phyloP scores from a whole-genome alignment of 2,797 vertebrate genomes.

The Rhinogobio ventralis region DNA sequence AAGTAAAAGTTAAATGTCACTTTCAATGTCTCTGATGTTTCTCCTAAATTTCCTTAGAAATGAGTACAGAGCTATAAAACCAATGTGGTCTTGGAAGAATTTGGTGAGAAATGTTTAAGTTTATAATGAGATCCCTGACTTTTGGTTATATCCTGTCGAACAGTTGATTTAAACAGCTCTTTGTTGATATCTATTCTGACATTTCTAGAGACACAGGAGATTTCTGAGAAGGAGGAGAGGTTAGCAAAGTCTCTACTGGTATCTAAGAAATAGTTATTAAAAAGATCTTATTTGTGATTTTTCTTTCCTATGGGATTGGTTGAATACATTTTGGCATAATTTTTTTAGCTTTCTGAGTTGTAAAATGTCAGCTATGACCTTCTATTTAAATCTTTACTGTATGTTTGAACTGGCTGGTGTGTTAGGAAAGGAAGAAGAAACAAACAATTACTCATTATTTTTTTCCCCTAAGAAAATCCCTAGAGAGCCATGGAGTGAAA shows the following conservation, averaged over 20 bases:
- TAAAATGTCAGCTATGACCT: neutral
- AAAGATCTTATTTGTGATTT: neutral
- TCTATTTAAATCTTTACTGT: constrained; percentile 9
- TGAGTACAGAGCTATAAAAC: neutral
- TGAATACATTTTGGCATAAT: neutral
- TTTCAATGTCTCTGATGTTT: too few species aligned
- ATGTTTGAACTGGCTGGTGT: constrained; percentile 1
- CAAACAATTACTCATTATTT: constrained; percentile 27
- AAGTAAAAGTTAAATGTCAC: neutral
- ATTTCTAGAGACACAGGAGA: neutral
- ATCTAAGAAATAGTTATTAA: neutral
- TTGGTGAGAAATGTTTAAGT: neutral
- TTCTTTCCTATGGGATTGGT: neutral
- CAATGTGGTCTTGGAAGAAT: neutral
- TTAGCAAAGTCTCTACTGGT: neutral
- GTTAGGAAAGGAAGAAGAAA: neutral
- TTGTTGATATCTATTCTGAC: neutral
- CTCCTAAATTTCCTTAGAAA: neutral
- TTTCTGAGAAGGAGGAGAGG: neutral
- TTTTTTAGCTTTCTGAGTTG: neutral
- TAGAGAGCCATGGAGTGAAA: constrained; percentile 3
- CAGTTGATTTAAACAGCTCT: neutral
- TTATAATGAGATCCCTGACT: neutral
- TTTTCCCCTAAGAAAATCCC: neutral
- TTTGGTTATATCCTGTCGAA: neutral